Conservation (phyloP, 2,113 vertebrate species). For the Pelvicachromis taeniatus region DNA sequence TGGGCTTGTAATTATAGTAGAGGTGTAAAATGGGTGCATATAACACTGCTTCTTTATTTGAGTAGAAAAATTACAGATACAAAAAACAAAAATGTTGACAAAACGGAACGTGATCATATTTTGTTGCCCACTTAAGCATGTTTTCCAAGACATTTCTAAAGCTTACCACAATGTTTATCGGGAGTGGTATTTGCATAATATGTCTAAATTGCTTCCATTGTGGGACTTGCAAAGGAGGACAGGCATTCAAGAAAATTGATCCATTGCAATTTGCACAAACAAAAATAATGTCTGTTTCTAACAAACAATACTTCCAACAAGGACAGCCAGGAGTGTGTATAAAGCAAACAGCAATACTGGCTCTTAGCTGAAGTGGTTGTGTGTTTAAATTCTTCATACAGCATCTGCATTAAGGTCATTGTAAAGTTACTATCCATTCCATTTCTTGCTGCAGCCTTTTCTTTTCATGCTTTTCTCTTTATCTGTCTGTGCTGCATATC, state of each 20-base stretch:
- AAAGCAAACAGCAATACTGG: not conserved
- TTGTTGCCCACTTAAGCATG: not conserved
- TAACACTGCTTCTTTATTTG: not conserved
- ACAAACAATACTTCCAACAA: not conserved
- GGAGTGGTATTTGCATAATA: not conserved
- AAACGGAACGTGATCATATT: not conserved
- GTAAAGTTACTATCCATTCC: not conserved
- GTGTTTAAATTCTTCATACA: not conserved
- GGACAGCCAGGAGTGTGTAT: not conserved
- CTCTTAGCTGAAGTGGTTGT: not conserved
- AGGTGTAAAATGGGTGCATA: not conserved
- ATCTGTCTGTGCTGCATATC: conserved; percentile 7
- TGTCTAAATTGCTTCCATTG: not conserved
- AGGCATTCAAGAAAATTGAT: not conserved
- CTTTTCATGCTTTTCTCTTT: not conserved
- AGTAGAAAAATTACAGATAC: not conserved
- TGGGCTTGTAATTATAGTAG: not conserved
- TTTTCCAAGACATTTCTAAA: not conserved
- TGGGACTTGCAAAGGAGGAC: not conserved
- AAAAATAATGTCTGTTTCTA: not conserved
- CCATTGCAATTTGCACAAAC: not conserved
- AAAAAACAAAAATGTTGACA: not conserved
- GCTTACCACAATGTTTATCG: not conserved
- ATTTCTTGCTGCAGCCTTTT: not conserved
- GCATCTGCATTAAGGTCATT: not conserved